phyloP scores from a whole-genome alignment of 2,113 vertebrate species.

The Protobothrops mucrosquamatus region DNA sequence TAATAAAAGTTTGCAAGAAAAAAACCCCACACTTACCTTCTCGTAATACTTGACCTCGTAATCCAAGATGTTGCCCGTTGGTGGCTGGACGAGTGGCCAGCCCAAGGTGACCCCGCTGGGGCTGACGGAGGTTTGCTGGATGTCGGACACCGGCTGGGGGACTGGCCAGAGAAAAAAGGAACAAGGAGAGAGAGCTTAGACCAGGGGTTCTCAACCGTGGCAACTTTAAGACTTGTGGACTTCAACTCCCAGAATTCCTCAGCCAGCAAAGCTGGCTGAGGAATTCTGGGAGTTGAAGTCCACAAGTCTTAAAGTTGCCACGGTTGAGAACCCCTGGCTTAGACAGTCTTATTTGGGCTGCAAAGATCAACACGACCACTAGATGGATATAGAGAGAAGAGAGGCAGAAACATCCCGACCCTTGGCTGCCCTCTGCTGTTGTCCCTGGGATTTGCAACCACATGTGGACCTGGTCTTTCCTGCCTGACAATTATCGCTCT shows the following conservation, averaged over 20 bases:
- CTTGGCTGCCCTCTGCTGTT: not conserved
- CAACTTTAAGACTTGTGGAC: too few species aligned
- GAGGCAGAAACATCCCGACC: not conserved
- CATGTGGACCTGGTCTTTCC: too few species aligned
- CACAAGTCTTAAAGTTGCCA: too few species aligned
- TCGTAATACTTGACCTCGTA: constrained; percentile 89
- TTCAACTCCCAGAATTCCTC: too few species aligned
- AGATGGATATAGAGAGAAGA: not conserved
- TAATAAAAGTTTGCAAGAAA: not conserved
- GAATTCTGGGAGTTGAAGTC: too few species aligned
- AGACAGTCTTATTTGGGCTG: not conserved
- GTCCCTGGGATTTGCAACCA: too few species aligned
- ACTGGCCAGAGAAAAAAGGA: constrained; percentile 52
- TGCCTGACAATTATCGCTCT: not conserved
- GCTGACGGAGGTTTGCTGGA: constrained; percentile 75
- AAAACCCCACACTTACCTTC: constrained; percentile 74
- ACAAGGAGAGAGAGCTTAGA: too few species aligned
- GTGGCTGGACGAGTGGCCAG: constrained; percentile 75
- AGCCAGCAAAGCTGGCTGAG: too few species aligned
- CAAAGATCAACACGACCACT: not conserved
- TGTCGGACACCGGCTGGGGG: constrained; percentile 77
- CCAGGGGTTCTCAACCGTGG: too few species aligned
- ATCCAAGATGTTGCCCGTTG: constrained; percentile 77
- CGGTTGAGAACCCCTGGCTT: too few species aligned
- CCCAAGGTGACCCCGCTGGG: constrained; percentile 79